Conservation (phyloP, 1,140 invertebrate genomes). For the Diuraphis noxia region DNA sequence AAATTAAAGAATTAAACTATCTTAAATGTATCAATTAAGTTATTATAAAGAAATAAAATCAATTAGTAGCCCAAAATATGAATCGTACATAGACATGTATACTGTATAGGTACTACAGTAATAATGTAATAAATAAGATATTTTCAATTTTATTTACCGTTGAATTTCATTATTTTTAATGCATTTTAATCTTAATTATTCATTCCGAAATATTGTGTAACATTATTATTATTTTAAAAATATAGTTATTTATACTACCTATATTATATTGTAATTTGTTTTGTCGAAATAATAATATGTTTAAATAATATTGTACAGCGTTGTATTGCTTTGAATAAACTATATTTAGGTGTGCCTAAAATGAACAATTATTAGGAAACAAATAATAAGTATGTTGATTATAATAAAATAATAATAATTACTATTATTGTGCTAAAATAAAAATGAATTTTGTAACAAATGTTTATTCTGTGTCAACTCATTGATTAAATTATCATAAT, state of each 20-base stretch:
- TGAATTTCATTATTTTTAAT: not conserved
- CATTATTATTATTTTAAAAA: not conserved
- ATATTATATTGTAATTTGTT: not conserved
- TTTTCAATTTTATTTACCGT: not conserved
- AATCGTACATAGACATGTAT: not conserved
- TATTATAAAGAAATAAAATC: not conserved
- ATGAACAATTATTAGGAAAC: not conserved
- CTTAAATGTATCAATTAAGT: not conserved
- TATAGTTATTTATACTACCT: not conserved
- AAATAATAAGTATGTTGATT: slow-evolving; percentile 23
- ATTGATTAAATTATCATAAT: not conserved
- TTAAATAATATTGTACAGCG: slow-evolving; percentile 41
- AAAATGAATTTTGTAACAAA: slow-evolving; percentile 32
- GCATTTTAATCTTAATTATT: not conserved
- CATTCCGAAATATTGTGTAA: not conserved
- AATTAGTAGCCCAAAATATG: not conserved
- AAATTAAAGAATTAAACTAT: not conserved
- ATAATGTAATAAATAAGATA: not conserved
- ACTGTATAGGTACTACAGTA: not conserved
- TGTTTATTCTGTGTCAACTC: not conserved
- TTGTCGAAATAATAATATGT: not conserved
- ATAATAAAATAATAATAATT: not conserved
- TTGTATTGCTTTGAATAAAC: slow-evolving; percentile 27
- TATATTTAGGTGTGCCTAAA: slow-evolving; percentile 14
- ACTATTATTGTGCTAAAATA: slow-evolving; percentile 26